A percentile compares a stretch with the other conserved stretches of the same genome.
Conservation (phyloP, 2,797 vertebrate species). For the Rhinella marina region DNA sequence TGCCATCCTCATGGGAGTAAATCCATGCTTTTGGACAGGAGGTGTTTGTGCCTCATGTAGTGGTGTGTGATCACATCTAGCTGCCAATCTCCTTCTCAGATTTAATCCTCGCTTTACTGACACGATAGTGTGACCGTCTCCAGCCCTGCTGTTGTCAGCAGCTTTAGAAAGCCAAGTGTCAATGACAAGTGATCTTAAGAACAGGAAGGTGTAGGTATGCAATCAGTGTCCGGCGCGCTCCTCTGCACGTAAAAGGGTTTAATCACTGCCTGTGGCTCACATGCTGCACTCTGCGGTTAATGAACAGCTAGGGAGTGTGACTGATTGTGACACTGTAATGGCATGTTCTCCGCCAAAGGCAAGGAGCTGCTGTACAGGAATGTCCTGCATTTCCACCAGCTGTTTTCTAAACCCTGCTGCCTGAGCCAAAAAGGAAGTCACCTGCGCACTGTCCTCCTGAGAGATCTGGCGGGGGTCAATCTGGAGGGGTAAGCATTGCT, state of each 20-base stretch:
- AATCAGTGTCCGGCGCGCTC: slow-evolving; percentile 22
- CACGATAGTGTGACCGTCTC: background rate
- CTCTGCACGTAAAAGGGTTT: slow-evolving; percentile 33
- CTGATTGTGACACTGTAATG: slow-evolving; percentile 38
- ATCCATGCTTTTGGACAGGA: too few species aligned
- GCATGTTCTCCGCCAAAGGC: slow-evolving; percentile 17
- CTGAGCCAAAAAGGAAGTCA: slow-evolving; percentile 48
- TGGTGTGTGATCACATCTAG: background rate
- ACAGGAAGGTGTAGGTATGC: slow-evolving; percentile 48
- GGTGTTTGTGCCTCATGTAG: background rate
- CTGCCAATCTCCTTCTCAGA: background rate
- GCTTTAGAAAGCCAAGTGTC: slow-evolving; percentile 26
- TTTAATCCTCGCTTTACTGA: background rate
- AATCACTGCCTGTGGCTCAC: slow-evolving; percentile 33
- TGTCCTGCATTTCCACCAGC: slow-evolving; percentile 52
- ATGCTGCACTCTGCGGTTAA: slow-evolving; percentile 54
- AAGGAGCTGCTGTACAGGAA: slow-evolving; percentile 50
- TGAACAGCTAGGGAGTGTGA: slow-evolving; percentile 52
- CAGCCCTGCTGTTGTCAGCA: slow-evolving; percentile 34
- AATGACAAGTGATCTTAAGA: slow-evolving; percentile 33
- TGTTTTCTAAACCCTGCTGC: slow-evolving; percentile 4
- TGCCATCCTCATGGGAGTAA: too few species aligned
- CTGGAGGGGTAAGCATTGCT: slow-evolving; percentile 31
- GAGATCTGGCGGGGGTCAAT: background rate
- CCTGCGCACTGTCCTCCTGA: slow-evolving; percentile 23